These are phyloP conservation scores for Pristionchus pacificus DNA, from an alignment of 1,140 invertebrate species.

Conservation along the genomic window DNA sequence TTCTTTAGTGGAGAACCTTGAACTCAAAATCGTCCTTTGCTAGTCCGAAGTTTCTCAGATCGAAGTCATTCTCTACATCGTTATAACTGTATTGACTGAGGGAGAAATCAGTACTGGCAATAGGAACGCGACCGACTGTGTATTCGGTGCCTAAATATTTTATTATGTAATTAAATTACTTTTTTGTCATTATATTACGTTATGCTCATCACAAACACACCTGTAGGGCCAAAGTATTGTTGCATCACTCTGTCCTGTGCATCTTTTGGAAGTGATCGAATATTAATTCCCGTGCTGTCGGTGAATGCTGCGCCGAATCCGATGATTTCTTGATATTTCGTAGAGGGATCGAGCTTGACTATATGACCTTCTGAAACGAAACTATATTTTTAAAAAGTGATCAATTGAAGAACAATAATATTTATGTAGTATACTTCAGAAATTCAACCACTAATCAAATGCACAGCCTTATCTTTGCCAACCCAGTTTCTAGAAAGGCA, in stretches of 20 bases:
- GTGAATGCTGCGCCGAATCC: conserved; percentile 27
- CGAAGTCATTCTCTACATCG: conserved; percentile 13
- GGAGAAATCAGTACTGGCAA: conserved; percentile 22
- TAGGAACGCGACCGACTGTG: conserved; percentile 22
- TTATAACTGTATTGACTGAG: conserved; percentile 19
- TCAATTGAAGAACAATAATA: too few relatives aligned
- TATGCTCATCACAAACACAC: background rate
- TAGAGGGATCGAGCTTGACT: too few relatives aligned
- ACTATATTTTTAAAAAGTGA: too few relatives aligned
- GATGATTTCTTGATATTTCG: conserved; percentile 15
- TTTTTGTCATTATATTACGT: background rate
- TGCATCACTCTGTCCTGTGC: conserved; percentile 1
- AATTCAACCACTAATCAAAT: too few relatives aligned
- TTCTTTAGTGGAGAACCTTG: background rate
- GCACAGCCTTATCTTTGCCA: too few relatives aligned
- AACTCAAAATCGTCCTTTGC: conserved; percentile 13
- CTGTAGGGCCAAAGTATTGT: conserved; percentile 13
- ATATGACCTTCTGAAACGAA: too few relatives aligned
- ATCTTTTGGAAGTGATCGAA: background rate
- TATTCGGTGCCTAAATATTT: conserved; percentile 8
- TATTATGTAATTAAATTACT: background rate
- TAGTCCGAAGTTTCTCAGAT: conserved; percentile 19
- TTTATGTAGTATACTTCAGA: too few relatives aligned
- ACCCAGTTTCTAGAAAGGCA: too few relatives aligned
- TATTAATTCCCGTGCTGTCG: conserved; percentile 17